These are phyloP conservation scores for Microchrysa polita DNA, from an alignment of 2,888 invertebrate species.

Conservation along the genomic window DNA sequence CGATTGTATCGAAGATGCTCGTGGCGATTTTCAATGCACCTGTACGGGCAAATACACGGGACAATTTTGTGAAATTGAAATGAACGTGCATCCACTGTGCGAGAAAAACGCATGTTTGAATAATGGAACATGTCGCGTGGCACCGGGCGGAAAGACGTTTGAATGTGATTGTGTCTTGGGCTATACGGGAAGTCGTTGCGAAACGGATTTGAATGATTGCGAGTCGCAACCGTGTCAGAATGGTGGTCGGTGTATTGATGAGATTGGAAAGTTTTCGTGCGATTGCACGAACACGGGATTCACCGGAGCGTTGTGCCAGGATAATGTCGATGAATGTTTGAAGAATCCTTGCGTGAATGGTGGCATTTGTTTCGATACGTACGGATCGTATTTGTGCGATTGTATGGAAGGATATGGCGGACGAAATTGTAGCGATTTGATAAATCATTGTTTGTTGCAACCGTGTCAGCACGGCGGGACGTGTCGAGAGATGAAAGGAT, in stretches of 20 bases:
- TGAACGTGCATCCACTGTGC: constrained; percentile 76
- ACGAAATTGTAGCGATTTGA: constrained; percentile 75
- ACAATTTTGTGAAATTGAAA: constrained; percentile 76
- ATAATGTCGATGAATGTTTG: constrained; percentile 82
- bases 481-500: constrained; percentile 69
- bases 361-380: constrained; percentile 83
- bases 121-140: constrained; percentile 79
- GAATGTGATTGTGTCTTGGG: constrained; percentile 71
- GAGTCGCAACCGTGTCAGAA: constrained; percentile 73
- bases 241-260: constrained; percentile 78
- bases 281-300: constrained; percentile 82
- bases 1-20: constrained; percentile 74
- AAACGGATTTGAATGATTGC: constrained; percentile 82
- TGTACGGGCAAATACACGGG: constrained; percentile 77
- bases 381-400: constrained; percentile 80
- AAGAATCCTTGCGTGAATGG: constrained; percentile 76
- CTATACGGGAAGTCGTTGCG: constrained; percentile 63
- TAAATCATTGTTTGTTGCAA: constrained; percentile 71
- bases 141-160: constrained; percentile 67
- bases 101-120: constrained; percentile 81
- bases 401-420: constrained; percentile 84
- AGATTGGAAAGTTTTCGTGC: constrained; percentile 79
- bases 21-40: constrained; percentile 76
- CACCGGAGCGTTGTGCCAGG: constrained; percentile 76
- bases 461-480: constrained; percentile 81